phyloP scores from a whole-genome alignment of 2,888 invertebrate species.

The Chalcis sispes region DNA sequence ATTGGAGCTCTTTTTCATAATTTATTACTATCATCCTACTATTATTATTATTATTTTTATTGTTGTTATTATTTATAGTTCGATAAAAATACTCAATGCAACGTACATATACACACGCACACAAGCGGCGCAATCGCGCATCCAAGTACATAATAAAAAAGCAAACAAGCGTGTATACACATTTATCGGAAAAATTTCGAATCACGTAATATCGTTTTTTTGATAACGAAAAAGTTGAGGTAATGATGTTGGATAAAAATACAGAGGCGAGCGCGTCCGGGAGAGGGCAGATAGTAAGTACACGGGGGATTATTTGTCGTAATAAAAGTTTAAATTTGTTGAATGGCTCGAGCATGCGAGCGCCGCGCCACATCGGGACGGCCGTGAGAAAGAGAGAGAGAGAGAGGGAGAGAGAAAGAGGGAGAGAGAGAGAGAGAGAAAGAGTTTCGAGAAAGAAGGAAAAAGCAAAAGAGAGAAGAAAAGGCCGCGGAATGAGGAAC shows the following conservation, averaged over 20 bases:
- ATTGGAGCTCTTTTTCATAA: too few species aligned
- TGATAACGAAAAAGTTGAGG: constrained; percentile 18
- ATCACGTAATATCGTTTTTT: constrained; percentile 30
- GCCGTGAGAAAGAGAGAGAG: too few species aligned
- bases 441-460: too few species aligned
- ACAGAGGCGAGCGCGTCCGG: not conserved
- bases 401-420: too few species aligned
- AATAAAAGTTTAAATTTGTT: constrained; percentile 58
- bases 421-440: too few species aligned
- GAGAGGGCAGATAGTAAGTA: not conserved
- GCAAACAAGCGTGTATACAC: not conserved
- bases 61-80: too few species aligned
- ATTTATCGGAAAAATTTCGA: constrained; percentile 14
- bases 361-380: not conserved
- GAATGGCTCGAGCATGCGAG: constrained; percentile 42
- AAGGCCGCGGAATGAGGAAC: constrained; percentile 61
- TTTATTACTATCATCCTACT: too few species aligned
- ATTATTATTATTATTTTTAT: too few species aligned
- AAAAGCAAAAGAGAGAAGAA: constrained; percentile 9
- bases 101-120: too few species aligned
- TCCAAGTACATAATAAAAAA: too few species aligned
- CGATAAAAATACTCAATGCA: too few species aligned
- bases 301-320: constrained; percentile 45
- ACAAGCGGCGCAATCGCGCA: too few species aligned
- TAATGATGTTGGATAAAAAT: constrained; percentile 15